phyloP scores from a whole-genome alignment of 2,113 vertebrate genomes.

The Hirundichthys speculiger region DNA sequence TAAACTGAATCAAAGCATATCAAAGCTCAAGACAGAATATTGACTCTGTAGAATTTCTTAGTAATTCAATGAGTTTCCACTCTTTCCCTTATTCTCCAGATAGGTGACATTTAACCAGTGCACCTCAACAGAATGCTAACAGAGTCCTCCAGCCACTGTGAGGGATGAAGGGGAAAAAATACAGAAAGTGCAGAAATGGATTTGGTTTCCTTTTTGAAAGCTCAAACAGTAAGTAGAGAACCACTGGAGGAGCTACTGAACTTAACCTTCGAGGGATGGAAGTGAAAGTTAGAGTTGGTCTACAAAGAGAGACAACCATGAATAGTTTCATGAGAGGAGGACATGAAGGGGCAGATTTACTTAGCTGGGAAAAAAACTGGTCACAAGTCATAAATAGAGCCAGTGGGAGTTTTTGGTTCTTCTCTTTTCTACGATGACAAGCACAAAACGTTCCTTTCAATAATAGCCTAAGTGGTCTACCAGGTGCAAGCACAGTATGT shows the following conservation, averaged over 20 bases:
- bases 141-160: slow-evolving; percentile 49
- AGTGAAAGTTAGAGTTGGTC: neutral
- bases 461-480: no score
- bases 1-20: neutral
- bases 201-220: neutral
- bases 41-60: slow-evolving; percentile 1
- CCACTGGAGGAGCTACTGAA: slow-evolving; percentile 10
- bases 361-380: neutral
- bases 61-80: slow-evolving; percentile 5
- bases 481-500: no score
- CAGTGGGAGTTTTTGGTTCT: no score
- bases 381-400: no score
- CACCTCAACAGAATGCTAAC: slow-evolving; percentile 71
- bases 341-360: neutral
- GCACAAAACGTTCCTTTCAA: no score
- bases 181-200: slow-evolving; percentile 6
- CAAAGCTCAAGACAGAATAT: neutral
- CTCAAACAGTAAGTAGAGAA: slow-evolving; percentile 17
- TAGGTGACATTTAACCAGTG: slow-evolving; percentile 72
- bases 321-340: slow-evolving; percentile 3
- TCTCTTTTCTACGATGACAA: no score
- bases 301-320: neutral
- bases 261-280: slow-evolving; percentile 35
- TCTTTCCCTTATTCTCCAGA: slow-evolving; percentile 34
- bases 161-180: slow-evolving; percentile 11